phyloP scores from a whole-genome alignment of 2,888 invertebrate genomes.

The Hemithea aestivaria region DNA sequence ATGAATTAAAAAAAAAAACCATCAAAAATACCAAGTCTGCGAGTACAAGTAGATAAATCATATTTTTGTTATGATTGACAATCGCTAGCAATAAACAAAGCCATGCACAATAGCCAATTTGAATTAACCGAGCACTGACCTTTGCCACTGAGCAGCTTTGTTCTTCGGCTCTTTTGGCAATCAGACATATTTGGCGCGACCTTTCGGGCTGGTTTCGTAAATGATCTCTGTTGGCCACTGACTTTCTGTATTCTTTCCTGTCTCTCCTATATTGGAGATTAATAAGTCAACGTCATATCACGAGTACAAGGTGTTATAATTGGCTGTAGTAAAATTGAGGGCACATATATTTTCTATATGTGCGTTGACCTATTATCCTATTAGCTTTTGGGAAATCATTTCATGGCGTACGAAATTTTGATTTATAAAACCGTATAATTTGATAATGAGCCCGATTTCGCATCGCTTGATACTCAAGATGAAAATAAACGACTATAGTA shows the following conservation, averaged over 20 bases:
- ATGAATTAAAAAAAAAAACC: too few relatives aligned
- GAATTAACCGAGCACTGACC: slow-evolving; percentile 30
- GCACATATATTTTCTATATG: too few relatives aligned
- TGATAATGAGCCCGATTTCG: too few relatives aligned
- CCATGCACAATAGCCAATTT: slow-evolving; percentile 16
- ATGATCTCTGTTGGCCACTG: slow-evolving; percentile 32
- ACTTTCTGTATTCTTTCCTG: slow-evolving; percentile 25
- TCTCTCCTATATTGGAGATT: slow-evolving; percentile 16
- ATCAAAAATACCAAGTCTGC: too few relatives aligned
- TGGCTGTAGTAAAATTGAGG: too few relatives aligned
- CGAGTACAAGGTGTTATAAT: too few relatives aligned
- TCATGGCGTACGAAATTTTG: too few relatives aligned
- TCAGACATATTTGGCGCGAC: slow-evolving; percentile 51
- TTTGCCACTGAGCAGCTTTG: slow-evolving; percentile 26
- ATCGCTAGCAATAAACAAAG: slow-evolving; percentile 13
- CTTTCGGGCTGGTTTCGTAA: slow-evolving; percentile 49
- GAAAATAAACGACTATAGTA: too few relatives aligned
- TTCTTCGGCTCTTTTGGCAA: slow-evolving; percentile 42
- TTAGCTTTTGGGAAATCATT: too few relatives aligned
- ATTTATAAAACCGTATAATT: too few relatives aligned
- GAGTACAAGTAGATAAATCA: background rate
- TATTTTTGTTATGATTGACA: slow-evolving; percentile 4
- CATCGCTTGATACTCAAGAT: too few relatives aligned
- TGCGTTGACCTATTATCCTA: too few relatives aligned
- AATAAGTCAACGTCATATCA: slow-evolving; percentile 5